phyloP scores from a whole-genome alignment of 2,888 invertebrate genomes.

The Euphydryas editha region DNA sequence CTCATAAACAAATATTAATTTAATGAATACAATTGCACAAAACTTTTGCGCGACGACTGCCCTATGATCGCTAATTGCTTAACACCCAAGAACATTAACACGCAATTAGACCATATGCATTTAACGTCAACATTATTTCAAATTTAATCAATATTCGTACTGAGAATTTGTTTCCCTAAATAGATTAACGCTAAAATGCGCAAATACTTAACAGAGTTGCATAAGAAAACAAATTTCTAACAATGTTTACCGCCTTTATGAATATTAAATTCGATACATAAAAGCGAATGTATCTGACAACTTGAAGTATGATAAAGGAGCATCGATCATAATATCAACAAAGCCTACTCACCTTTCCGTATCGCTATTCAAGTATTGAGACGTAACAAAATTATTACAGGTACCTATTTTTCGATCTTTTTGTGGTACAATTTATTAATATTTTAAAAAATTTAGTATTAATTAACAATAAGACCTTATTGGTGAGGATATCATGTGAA shows the following conservation, averaged over 20 bases:
- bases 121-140: neutral
- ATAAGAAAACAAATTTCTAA: slow-evolving; percentile 13
- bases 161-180: neutral
- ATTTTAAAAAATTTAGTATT: too few species aligned
- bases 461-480: too few species aligned
- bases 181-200: neutral
- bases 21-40: too few species aligned
- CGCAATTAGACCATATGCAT: neutral
- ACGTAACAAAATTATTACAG: neutral
- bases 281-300: neutral
- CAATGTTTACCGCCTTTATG: neutral
- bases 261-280: neutral
- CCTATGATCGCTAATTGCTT: too few species aligned
- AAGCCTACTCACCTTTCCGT: neutral
- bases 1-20: too few species aligned
- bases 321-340: slow-evolving; percentile 24
- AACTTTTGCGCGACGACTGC: too few species aligned
- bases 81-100: too few species aligned
- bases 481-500: too few species aligned
- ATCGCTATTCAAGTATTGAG: neutral
- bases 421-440: too few species aligned
- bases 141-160: neutral
- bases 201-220: neutral
- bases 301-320: slow-evolving; percentile 1
- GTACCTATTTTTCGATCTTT: neutral